Evolutionary conservation across 2,888 invertebrate species (phyloP).

Genomic region (Andrena dorsata): DNA sequence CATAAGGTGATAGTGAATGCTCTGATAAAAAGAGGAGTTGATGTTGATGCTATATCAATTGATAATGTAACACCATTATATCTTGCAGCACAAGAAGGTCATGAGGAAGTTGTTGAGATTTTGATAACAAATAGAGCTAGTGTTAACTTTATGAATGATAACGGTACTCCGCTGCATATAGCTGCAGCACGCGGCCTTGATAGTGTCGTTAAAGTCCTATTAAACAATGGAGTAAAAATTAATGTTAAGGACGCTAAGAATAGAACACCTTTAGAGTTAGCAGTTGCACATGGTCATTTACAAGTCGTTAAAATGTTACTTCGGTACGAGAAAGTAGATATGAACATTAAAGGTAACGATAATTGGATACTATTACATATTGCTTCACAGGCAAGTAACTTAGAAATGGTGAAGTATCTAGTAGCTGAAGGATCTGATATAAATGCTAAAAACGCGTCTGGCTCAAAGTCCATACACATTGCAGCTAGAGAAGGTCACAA

Average conservation of each 20-base stretch:
- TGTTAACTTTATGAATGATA: not conserved
- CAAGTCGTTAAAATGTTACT: not conserved
- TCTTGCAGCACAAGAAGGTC: not conserved
- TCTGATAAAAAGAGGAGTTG: not conserved
- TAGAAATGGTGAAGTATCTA: constrained; percentile 17
- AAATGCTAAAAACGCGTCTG: not conserved
- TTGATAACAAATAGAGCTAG: not conserved
- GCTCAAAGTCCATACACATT: not conserved
- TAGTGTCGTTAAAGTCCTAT: not conserved
- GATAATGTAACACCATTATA: not conserved
- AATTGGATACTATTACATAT: not conserved
- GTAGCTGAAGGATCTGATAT: constrained; percentile 2
- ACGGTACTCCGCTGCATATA: not conserved
- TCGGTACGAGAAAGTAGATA: not conserved
- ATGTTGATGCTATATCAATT: not conserved
- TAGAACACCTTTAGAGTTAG: constrained; percentile 6
- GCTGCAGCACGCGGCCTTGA: not conserved
- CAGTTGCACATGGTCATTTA: not conserved
- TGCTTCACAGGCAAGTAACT: not conserved
- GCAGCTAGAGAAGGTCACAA: constrained; percentile 2
- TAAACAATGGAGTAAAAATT: not conserved
- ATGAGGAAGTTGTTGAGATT: not conserved
- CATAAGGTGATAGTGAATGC: not conserved
- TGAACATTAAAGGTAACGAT: not conserved
- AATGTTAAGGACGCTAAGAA: not conserved